Base-by-base conservation (phyloP, 2,797 vertebrate genomes). In the Sylvilagus floridanus region DNA sequence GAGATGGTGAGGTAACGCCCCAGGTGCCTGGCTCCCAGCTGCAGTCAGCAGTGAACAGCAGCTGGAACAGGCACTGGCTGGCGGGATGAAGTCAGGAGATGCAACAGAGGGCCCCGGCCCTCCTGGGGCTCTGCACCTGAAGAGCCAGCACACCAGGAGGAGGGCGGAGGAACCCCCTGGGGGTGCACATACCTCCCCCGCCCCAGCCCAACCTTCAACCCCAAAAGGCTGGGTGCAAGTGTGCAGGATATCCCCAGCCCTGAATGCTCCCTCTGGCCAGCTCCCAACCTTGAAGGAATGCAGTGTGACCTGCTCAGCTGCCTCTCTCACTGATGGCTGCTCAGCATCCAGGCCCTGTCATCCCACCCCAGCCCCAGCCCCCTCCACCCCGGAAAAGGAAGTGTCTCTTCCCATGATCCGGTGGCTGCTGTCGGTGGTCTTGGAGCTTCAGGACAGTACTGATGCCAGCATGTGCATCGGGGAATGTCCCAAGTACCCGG, bases 241-340 rank as follows among this genome's bases (percentile, higher is more conserved):
- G 42, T 47, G 42, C 42, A 57, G 54, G 13, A 57, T 14, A 14
- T 19, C 17, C 37, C 10, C 77, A 75, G 37, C 37, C 63, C 32
- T 30, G 86, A 92, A 47, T 60, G 62, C 79, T 35, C 13, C 72
- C 37, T 89, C 60, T 3, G 10, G 57, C 72, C 30, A 79, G 65
- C 42, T 68, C 68, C 68, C 30, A 42, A 30, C 57, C 63, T 90
- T 78, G 68, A 82, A 68, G 75, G 76, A 92, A 63, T 60, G 47
- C 30, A 42, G 60, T 54, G 91, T 7, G 91, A 93, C 84, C 95
- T 37, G 68, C 77, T 93, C 47, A n/a, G 73, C 85, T 54, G 30
- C 65, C 77, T 93, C 91, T 78, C 75, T 77, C 26, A 13, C 42
- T 17, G 52, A 60, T 12, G 16, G 47, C 82, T 92, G 50, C 84